Base-by-base conservation (phyloP, 2,888 invertebrate species). In the Baccha elongata region DNA sequence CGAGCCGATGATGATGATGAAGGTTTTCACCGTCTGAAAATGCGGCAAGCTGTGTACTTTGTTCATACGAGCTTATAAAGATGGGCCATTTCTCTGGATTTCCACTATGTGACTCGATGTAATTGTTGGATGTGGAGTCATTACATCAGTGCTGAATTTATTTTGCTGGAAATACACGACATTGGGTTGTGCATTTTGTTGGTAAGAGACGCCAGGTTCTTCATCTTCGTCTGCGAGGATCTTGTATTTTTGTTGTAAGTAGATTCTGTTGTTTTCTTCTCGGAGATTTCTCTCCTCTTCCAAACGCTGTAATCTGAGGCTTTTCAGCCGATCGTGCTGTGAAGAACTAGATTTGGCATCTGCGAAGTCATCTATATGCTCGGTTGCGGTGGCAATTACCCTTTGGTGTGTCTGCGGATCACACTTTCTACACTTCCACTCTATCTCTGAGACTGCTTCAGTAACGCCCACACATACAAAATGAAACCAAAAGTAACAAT, bases 21-120 rank as follows among this genome's bases (percentile, higher is more conserved):
- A 68, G 53, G 10, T 68, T 68, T 32, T 55, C 46, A 8, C 11
- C 46, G 17, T 68, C 19, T 21, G 68, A 53, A 17, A 55, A 52
- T 10, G 32, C 32, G 3, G 50, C 44, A 3, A 46, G 11, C 11
- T 44, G 8, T 35, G 46, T 55, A 6, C 68, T 48, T 15, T 58
- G 40, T n/a, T 52, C 29, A 17, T 40, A 50, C 2, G 44, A 48
- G 3, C 13, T 13, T 7, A 37, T 37, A 37, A 37, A 37, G 37
- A 37, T 37, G 37, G 37, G 37, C 37, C 37, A 37, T n/a, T 37
- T 13, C 13, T 37, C 37, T 37, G 37, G 2, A 37, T 37, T 37
- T 37, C 37, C 37, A 37, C 37, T 37, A 37, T 3, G 37, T 37
- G n/a, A 37, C 2, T 37, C 37, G 37, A 37, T 1, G 37, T 37